phyloP scores from a whole-genome alignment of 2,113 vertebrate species.

The Columba livia region DNA sequence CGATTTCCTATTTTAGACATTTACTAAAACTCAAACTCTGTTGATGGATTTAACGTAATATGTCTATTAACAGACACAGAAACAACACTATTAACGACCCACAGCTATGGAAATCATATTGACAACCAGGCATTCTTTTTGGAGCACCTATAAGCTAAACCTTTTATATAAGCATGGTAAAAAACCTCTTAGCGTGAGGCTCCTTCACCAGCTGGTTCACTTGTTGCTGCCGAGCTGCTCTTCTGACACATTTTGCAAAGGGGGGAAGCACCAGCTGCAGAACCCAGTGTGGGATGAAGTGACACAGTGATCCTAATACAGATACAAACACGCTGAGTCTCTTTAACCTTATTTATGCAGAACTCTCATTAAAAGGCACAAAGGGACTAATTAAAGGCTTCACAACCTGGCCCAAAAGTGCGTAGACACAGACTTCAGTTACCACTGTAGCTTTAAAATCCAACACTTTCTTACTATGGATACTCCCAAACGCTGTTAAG shows the following conservation, averaged over 20 bases:
- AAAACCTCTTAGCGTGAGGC: not conserved
- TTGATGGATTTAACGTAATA: too few relatives aligned
- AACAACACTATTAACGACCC: not conserved
- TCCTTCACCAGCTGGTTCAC: rapidly evolving
- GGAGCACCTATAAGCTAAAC: not conserved
- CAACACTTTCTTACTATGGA: not conserved
- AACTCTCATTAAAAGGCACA: not conserved
- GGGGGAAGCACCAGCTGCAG: not conserved
- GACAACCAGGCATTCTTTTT: not conserved
- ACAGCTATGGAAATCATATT: not conserved
- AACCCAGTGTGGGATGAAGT: rapidly evolving
- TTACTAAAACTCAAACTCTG: not conserved
- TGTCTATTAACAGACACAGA: not conserved
- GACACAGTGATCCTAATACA: not conserved
- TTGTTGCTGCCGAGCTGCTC: not conserved
- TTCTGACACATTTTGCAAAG: not conserved
- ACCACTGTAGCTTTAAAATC: not conserved
- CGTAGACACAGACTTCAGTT: not conserved
- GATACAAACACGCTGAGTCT: rapidly evolving
- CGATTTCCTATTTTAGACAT: not conserved
- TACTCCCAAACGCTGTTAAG: not conserved
- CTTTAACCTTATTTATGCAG: not conserved
- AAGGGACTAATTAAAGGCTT: not conserved
- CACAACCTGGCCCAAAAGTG: not conserved
- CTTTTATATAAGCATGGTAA: not conserved